These are phyloP conservation scores for Rhopalosiphum padi DNA, from an alignment of 1,140 invertebrate genomes.

Conservation along the genomic window DNA sequence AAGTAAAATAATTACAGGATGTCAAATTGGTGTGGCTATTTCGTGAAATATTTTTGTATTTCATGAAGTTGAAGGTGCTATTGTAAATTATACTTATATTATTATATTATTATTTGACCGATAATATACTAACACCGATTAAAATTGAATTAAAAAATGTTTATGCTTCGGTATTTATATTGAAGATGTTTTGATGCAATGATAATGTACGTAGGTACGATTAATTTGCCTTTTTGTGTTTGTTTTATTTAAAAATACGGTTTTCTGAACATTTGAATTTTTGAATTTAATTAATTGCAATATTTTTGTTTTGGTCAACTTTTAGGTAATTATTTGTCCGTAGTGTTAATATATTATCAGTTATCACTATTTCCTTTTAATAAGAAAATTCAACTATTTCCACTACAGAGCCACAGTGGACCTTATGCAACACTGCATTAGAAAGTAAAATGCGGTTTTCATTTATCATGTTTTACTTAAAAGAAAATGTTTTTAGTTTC, in stretches of 20 bases:
- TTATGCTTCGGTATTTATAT: background rate
- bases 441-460: constrained; percentile 43
- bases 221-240: no score
- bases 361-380: background rate
- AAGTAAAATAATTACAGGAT: background rate
- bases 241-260: no score
- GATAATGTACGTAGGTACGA: no score
- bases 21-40: background rate
- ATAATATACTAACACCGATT: background rate
- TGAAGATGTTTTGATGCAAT: background rate
- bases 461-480: background rate
- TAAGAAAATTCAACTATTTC: constrained; percentile 3
- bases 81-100: background rate
- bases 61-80: background rate
- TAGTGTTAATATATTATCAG: background rate
- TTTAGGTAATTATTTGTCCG: background rate
- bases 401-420: background rate
- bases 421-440: constrained; percentile 33
- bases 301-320: background rate
- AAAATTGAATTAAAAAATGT: background rate
- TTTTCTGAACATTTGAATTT: background rate
- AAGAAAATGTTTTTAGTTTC: constrained; percentile 27
- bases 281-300: background rate
- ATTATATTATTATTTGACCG: background rate
- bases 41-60: background rate